Percentiles rank a stretch among this genome's conserved stretches.
Conservation (phyloP, 2,113 vertebrate genomes). For the Tretioscincus oriximinensis region DNA sequence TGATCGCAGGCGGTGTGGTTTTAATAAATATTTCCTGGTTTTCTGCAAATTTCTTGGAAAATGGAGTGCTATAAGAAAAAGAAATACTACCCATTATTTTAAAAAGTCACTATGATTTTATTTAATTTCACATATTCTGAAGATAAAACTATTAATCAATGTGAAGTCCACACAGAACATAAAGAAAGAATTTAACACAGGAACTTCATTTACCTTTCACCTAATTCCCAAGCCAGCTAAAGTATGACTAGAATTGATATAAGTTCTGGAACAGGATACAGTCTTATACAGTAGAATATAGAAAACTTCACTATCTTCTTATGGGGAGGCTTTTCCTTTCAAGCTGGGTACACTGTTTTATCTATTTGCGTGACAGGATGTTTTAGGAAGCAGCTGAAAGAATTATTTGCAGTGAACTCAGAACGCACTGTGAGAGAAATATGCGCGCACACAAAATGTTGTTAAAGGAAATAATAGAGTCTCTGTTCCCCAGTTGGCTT, state of each 20-base stretch:
- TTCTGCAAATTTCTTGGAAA: neutral
- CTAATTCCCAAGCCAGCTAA: neutral
- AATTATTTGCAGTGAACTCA: constrained; percentile 70
- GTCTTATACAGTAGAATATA: constrained; percentile 49
- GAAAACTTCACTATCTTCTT: constrained; percentile 60
- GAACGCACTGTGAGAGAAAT: constrained; percentile 59
- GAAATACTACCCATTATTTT: neutral
- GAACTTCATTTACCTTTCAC: neutral
- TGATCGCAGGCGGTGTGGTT: no score
- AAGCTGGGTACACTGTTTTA: constrained; percentile 69
- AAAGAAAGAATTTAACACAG: neutral
- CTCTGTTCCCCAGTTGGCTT: constrained; percentile 41
- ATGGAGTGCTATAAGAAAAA: neutral
- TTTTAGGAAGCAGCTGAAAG: constrained; percentile 70
- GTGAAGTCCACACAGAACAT: neutral
- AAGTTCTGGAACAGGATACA: neutral
- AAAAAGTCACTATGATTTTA: constrained; percentile 19
- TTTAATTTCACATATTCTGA: constrained; percentile 48
- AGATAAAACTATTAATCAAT: constrained; percentile 3
- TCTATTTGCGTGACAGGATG: constrained; percentile 67
- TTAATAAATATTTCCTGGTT: no score
- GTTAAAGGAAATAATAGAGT: constrained; percentile 61
- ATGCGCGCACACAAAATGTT: constrained; percentile 59
- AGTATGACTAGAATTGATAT: constrained; percentile 27
- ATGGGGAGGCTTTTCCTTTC: constrained; percentile 47